phyloP scores from a whole-genome alignment of 2,113 vertebrate genomes.

The Lampris incognitus region DNA sequence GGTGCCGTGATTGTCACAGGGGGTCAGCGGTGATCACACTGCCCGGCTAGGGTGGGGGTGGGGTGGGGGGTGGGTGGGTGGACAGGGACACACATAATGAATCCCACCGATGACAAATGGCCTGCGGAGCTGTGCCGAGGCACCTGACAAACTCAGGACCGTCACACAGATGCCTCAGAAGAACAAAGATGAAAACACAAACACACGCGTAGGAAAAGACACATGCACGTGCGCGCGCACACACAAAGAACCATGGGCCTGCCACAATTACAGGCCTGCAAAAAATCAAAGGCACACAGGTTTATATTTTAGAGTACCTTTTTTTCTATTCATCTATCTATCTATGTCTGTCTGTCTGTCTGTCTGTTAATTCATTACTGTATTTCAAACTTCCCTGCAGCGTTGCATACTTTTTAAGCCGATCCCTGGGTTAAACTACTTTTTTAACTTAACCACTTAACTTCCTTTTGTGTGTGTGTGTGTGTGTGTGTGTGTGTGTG shows the following conservation, averaged over 20 bases:
- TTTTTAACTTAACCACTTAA: no score
- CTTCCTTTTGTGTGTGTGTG: no score
- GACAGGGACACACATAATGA: conserved; percentile 95
- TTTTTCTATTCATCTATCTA: no score
- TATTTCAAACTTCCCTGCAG: no score
- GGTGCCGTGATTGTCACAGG: conserved; percentile 96
- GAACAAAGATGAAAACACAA: conserved; percentile 17
- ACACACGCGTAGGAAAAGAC: conserved; percentile 5
- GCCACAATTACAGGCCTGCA: background rate
- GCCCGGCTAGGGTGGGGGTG: conserved; percentile 86
- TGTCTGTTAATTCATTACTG: no score
- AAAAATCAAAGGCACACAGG: conserved; percentile 2
- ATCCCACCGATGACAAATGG: conserved; percentile 99
- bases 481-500: no score
- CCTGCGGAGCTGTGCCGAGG: conserved; percentile 90
- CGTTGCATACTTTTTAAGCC: no score
- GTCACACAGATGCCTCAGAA: conserved; percentile 72
- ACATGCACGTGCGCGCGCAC: conserved; percentile 8
- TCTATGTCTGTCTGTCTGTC: no score
- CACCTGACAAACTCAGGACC: conserved; percentile 97
- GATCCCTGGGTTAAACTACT: no score
- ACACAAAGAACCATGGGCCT: conserved; percentile 12
- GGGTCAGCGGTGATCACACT: conserved; percentile 98
- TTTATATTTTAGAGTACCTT: no score
- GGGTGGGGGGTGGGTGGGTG: conserved; percentile 82